Percentiles rank a stretch among this genome's conserved stretches.
These are phyloP conservation scores for Cynopterus sphinx DNA, from an alignment of 2,797 vertebrate species.

Conservation along the genomic window DNA sequence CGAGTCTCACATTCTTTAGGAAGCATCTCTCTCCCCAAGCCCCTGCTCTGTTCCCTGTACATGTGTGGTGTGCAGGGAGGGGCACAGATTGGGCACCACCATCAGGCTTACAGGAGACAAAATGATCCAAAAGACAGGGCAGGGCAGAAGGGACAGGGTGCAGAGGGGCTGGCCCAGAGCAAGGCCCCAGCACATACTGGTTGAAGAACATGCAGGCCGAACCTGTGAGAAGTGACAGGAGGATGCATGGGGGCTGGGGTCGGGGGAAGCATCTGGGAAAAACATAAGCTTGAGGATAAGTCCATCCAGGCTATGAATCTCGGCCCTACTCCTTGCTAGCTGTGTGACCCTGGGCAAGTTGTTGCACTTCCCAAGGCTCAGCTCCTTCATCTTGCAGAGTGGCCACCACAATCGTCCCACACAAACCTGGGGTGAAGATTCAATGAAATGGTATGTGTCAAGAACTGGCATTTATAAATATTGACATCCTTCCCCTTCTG, in stretches of 20 bases:
- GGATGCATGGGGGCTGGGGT: neutral
- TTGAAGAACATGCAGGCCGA: neutral
- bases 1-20: neutral
- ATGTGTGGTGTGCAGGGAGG: neutral
- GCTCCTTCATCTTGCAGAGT: neutral
- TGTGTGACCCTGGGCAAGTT: neutral
- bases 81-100: neutral
- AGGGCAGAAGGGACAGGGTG: neutral
- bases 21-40: neutral
- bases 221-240: neutral
- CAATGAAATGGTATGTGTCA: neutral
- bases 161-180: neutral
- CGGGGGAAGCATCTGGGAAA: neutral
- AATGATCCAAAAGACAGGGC: neutral
- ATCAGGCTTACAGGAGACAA: neutral
- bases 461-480: neutral
- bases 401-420: neutral
- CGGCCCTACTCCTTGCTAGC: neutral
- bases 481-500: neutral
- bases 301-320: neutral
- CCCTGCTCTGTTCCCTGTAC: neutral
- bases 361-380: neutral
- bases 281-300: neutral
- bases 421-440: neutral
- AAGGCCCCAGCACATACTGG: neutral